Conservation (phyloP, 2,888 invertebrate genomes). For the Rhingia rostrata region DNA sequence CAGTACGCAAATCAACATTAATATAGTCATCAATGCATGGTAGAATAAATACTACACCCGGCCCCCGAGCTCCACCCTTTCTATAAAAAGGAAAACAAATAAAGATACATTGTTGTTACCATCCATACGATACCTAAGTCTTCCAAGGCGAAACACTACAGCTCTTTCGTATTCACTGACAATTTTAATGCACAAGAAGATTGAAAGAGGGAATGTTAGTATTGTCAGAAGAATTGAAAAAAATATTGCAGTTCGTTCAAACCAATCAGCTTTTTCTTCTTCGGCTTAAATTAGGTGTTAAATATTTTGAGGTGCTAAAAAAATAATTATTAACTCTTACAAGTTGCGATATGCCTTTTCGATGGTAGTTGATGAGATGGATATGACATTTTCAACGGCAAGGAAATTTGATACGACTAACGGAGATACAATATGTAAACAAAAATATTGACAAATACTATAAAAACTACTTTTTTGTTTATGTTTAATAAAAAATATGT, state of each 20-base stretch:
- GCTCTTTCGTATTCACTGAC: constrained; percentile 86
- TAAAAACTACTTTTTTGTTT: no score
- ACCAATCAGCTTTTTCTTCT: constrained; percentile 52
- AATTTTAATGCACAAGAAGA: constrained; percentile 80
- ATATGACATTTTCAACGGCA: not conserved
- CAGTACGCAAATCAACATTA: constrained; percentile 85
- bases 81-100: constrained; percentile 61
- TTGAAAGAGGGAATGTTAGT: constrained; percentile 78
- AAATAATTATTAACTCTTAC: constrained; percentile 16
- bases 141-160: constrained; percentile 86
- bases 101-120: not conserved
- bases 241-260: constrained; percentile 75
- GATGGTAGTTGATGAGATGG: not conserved
- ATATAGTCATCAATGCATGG: constrained; percentile 85
- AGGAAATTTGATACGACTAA: not conserved
- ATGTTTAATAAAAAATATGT: no score
- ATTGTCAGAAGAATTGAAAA: constrained; percentile 76
- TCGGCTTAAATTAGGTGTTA: constrained; percentile 39
- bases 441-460: no score
- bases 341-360: constrained; percentile 32
- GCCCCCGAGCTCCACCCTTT: constrained; percentile 84
- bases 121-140: constrained; percentile 74
- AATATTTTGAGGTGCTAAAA: not conserved
- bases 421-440: not conserved
- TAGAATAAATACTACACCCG: constrained; percentile 85